Evolutionary conservation across 2,888 invertebrate genomes (phyloP).

Genomic region (Camponotus fellah): DNA sequence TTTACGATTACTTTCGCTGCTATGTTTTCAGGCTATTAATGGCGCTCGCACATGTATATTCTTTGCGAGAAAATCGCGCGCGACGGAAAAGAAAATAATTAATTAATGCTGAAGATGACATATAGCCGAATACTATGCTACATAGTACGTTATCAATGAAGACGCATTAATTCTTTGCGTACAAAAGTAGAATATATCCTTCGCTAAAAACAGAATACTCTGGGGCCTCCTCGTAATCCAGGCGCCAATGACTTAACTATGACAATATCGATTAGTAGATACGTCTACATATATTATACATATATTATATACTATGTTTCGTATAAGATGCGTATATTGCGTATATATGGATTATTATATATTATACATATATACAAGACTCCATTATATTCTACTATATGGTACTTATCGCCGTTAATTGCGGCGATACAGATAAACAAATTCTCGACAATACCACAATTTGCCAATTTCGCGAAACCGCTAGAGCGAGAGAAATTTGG

Average conservation of each 20-base stretch:
- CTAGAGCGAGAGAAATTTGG: constrained; percentile 19
- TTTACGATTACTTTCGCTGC: constrained; percentile 45
- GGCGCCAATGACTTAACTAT: constrained; percentile 74
- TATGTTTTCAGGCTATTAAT: constrained; percentile 7
- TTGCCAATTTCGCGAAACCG: constrained; percentile 58
- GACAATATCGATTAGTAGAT: constrained; percentile 82
- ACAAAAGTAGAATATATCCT: neutral
- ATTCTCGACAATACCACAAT: constrained; percentile 80
- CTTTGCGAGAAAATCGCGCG: constrained; percentile 13
- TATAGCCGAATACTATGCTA: neutral
- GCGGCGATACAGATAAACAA: constrained; percentile 37
- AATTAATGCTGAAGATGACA: neutral
- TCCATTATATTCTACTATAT: constrained; percentile 27
- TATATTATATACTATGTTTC: constrained; percentile 62
- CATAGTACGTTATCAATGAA: neutral
- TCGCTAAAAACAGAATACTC: constrained; percentile 30
- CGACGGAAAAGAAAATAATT: neutral
- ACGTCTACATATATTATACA: constrained; percentile 61
- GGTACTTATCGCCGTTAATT: constrained; percentile 30
- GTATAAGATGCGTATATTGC: constrained; percentile 66
- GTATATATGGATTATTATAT: constrained; percentile 65
- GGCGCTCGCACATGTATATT: neutral
- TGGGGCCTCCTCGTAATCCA: constrained; percentile 60
- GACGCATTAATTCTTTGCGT: neutral
- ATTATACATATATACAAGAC: constrained; percentile 41